Base-by-base conservation (phyloP, 2,113 vertebrate genomes). In the Paramormyrops kingsleyae region DNA sequence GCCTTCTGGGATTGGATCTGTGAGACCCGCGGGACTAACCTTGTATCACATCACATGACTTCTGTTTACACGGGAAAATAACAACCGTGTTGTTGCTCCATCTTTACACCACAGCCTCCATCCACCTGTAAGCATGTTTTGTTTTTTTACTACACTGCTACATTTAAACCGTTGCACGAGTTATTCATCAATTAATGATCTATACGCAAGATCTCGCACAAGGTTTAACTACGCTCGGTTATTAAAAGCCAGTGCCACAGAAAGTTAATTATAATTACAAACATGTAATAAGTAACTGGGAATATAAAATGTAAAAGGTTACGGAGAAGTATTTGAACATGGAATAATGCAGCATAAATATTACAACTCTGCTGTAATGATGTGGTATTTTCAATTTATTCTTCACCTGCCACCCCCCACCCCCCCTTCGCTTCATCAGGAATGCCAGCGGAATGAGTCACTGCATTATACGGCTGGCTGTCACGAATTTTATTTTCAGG, bases 401-500 rank as follows among this genome's bases (percentile, higher is more conserved):
- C 46, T 88, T 66, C 87, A 66, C 56, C 35, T n/a, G 21, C 87
- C 12, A 2, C 13, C 52, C 52, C 86, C 52, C 52, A 9, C 15
- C 13, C 35, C 52, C 15, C 17, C 17, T 1, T 53, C 5, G 52
- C 24, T 46, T 53, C 17, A 35, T 35, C 85, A 31, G 85, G 87
- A 56, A 62, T n/a, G 87, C 87, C 56, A 88, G 27, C 1, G 5
- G 53, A 12, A 62, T 88, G 87, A 88, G 31, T 88, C 87, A 88
- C n/a, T 53, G 24, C 31, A 53, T 52, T 31, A 35, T 50, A 87
- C 50, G 21, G 17, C 53, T 87, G 62, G 10, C 87, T 88, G 87
- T 88, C 52, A 62, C 87, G 31, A 39, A 44, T 42, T 87, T 87
- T 87, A 59, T 87, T 87, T 87, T 59, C n/a, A 53, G 52, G 86